Evolutionary conservation across 2,113 vertebrate genomes (phyloP).

Genomic region (Gallinago media): DNA sequence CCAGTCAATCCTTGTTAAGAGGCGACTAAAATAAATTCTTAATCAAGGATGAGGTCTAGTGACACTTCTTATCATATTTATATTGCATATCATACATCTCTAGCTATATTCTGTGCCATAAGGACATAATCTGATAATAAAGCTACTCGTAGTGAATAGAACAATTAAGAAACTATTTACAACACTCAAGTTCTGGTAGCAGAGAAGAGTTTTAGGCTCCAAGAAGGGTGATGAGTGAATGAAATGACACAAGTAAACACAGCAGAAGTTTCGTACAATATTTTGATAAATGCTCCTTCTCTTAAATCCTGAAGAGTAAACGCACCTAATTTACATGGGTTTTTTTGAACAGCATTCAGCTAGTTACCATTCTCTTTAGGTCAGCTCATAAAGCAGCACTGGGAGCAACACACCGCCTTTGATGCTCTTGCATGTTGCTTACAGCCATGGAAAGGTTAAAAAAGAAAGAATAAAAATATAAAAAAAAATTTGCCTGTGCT

Average conservation of each 20-base stretch:
- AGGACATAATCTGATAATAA: background rate
- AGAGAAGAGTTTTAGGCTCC: background rate
- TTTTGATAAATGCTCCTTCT: background rate
- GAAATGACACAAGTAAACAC: background rate
- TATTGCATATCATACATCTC: background rate
- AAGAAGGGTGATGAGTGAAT: background rate
- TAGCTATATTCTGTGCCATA: background rate
- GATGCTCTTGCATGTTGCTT: background rate
- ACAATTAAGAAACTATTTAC: background rate
- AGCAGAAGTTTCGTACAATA: background rate
- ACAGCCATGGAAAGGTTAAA: background rate
- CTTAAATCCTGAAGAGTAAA: background rate
- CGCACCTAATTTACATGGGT: background rate
- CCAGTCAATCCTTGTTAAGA: conserved; percentile 68
- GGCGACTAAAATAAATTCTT: conserved; percentile 68
- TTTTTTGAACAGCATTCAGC: background rate
- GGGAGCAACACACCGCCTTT: background rate
- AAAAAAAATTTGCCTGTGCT: background rate
- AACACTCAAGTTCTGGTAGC: background rate
- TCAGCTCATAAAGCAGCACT: background rate
- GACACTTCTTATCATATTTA: conserved; percentile 34
- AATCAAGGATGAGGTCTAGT: conserved; percentile 57
- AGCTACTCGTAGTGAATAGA: background rate
- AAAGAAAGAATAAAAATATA: background rate
- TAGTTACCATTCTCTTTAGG: background rate